Base-by-base conservation (phyloP, 2,113 vertebrate genomes). In the Grammomys surdaster region DNA sequence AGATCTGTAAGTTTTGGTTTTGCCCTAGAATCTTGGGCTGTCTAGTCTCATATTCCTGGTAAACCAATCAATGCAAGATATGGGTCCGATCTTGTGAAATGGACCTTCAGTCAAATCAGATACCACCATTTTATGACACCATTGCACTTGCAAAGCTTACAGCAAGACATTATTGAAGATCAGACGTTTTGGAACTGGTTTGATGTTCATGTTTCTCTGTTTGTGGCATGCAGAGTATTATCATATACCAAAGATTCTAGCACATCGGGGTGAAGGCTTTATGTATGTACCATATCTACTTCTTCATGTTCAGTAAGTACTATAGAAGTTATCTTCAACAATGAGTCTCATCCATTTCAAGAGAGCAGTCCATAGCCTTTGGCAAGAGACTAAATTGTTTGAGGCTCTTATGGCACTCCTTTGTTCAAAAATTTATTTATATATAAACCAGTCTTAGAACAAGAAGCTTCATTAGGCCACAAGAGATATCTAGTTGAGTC, bases 241-340 rank as follows among this genome's bases (percentile, higher is more conserved):
- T 56, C 3, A 8, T 80, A 33, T 22, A 22, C 9, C 48, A 36
- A 54, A 36, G 17, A 80, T 10, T 80, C 4, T 36, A 20, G 4
- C 31, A 54, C 0, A 5, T 20, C 20, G 8, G 1, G 13, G 5
- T 28, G 6, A 17, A 77, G 46, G 14, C 26, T 51, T 3, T 54
- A 0, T 54, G 0, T 54, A 36, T 17, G 17, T 33, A 80, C 31
- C 7, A 20, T 6, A 9, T 80, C 77, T 80, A 36, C 7, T 11
- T 54, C 14, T 80, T 80, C 17, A 80, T 56, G 33, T 80, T 80
- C 9, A 22, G 0, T 80, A 20, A 5, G 7, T 80, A 12, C 7
- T 36, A 36, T 36, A 56, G 8, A 28, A 12, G 1, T 46, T 48
- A 3, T 5, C 48, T 54, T 36, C 10, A 80, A 9, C 8, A 54